Evolutionary conservation across 2,888 invertebrate genomes (phyloP).

Genomic region (Dryadula phaetusa): DNA sequence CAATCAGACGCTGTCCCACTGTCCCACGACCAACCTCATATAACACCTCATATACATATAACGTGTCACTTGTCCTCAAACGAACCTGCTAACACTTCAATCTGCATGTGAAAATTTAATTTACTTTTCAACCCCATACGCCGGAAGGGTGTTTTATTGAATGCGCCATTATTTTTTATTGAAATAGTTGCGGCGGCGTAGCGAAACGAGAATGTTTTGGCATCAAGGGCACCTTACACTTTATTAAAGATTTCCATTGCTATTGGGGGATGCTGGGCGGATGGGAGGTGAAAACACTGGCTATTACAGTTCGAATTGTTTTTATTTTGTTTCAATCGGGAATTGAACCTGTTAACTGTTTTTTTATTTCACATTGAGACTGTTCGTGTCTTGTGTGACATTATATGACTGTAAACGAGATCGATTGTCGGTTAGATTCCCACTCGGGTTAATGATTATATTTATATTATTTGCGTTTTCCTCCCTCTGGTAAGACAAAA

Average conservation of each 20-base stretch:
- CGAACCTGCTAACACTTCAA: background rate
- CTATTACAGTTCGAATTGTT: background rate
- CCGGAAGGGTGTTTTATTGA: slow-evolving; percentile 25
- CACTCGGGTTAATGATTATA: too few species aligned
- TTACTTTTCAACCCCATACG: slow-evolving; percentile 27
- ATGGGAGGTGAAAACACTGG: background rate
- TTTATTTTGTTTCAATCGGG: background rate
- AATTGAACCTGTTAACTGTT: background rate
- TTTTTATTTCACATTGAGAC: too few species aligned
- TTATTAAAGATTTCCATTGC: slow-evolving; percentile 27
- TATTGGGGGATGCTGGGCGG: background rate
- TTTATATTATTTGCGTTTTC: too few species aligned
- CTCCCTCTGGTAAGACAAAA: too few species aligned
- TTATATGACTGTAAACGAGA: too few species aligned
- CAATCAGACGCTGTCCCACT: too few species aligned
- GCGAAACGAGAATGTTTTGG: slow-evolving; percentile 69
- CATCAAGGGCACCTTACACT: slow-evolving; percentile 22
- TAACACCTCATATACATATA: too few species aligned
- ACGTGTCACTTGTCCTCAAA: too few species aligned
- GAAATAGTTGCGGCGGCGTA: slow-evolving; percentile 70
- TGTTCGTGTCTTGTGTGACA: too few species aligned
- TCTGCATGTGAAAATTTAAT: slow-evolving; percentile 15
- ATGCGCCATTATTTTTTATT: slow-evolving; percentile 60
- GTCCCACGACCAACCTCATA: too few species aligned
- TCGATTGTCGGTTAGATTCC: too few species aligned